Evolutionary conservation across 2,888 invertebrate species (phyloP), one percentile per base, ranked within the genome.

Genomic region (Drosophila putrida): DNA sequence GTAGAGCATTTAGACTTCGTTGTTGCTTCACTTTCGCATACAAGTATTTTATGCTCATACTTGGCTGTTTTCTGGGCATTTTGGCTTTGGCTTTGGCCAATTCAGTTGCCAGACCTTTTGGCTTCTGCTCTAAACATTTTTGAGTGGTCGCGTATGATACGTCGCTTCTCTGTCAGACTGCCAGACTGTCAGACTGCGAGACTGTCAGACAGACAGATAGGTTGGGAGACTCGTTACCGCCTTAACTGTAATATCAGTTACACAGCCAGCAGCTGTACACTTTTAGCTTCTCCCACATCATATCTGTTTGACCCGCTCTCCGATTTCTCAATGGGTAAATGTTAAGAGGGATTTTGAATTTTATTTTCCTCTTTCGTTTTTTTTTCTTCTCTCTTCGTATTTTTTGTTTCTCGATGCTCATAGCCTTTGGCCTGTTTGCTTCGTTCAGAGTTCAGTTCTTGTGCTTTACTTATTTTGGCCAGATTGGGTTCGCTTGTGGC

Each of bases 171-270:
- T 51, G 64, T 13, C 38, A 27, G 44, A 6, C 38, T 50, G 20
- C 47, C 47, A 63, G 31, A 20, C 49, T 20, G 49, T n/a, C 20
- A 6, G 49, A 33, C 33, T 5, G 13, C 0, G 6, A 9, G 44
- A 28, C 9, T 2, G 28, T 4, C 4, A 13, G 47, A 31, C 28
- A 15, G 15, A 15, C 15, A 31, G 47, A 31, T 4, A 28, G 28
- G 1, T 31, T 15, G 36, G n/a, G n/a, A 43, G 73, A 65, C 68
- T 81, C 87, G 88, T 86, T 84, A 84, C 88, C 85, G 89, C 89
- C 75, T 87, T 89, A 85, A 89, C 85, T 71, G 73, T 88, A 78
- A 85, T 85, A 85, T 85, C 88, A 78, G 88, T 89, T 80, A 87
- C 85, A 80, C 59, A 66, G 59, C 64, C 47, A 58, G 51, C 25